Base-by-base conservation (phyloP, 2,888 invertebrate genomes). In the Tetropium fuscum region DNA sequence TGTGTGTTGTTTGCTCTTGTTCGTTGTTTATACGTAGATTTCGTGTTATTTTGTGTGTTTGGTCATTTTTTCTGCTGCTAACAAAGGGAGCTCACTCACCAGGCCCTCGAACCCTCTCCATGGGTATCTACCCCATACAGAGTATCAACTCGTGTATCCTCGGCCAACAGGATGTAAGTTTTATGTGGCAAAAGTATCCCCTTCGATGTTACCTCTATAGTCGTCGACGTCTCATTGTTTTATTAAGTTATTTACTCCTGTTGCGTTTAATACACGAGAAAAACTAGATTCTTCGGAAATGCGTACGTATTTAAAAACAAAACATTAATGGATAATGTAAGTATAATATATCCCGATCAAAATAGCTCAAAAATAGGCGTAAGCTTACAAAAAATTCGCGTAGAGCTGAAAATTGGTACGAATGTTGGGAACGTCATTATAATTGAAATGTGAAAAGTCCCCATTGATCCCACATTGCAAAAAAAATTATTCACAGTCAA, bases 101-200 rank as follows among this genome's bases (percentile, higher is more conserved):
- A 83, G 94, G 93, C 85, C 93, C 93, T 83, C 91, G 94, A 83
- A 91, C 91, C 82, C 89, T 93, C 77, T 92, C 94, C 77, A 92
- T 94, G 92, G 95, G 95, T 80, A 89, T 92, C 82, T 95, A 90
- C 85, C 94, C 94, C 82, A 91, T 93, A 83, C 92, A 94, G 87
- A 89, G 90, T 85, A 87, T 95, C 86, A 90, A 90, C 85, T 94
- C 94, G 83, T 89, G 89, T 86, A 92, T 94, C 83, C 89, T 93
- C 83, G 89, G 89, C 85, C 90, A 90, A 84, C 89, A 92, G 83
- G 92, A 93, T 88, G 95, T 95, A 94, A 95, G 94, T 91, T 85
- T 67, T 25, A 48, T 54, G 36, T 49, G 32, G 22, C 32, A 55
- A 22, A 43, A 30, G 32, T 38, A 22, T 34, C 22, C 40, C 51